phyloP scores from a whole-genome alignment of 2,888 invertebrate genomes.

The Adelognathus sp. region DNA sequence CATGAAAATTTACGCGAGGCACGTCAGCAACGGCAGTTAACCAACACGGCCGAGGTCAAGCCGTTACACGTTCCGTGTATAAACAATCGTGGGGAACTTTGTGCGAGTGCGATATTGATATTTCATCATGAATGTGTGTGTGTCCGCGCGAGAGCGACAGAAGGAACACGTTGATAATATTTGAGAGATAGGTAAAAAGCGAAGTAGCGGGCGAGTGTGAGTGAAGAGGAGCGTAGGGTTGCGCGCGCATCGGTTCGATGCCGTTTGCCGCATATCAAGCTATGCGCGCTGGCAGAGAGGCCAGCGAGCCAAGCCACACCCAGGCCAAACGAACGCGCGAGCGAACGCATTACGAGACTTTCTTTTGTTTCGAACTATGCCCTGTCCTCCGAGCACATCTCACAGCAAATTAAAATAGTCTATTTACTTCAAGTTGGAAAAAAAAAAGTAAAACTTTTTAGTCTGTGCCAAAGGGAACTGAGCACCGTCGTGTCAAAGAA shows the following conservation, averaged over 20 bases:
- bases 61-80: not conserved
- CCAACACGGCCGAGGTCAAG: slow-evolving; percentile 23
- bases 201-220: slow-evolving; percentile 38
- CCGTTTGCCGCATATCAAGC: slow-evolving; percentile 72
- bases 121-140: not conserved
- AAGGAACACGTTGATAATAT: slow-evolving; percentile 20
- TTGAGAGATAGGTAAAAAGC: slow-evolving; percentile 26
- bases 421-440: not conserved
- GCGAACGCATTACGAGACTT: slow-evolving; percentile 21
- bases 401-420: slow-evolving; percentile 18
- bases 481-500: slow-evolving; percentile 25
- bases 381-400: not conserved
- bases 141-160: slow-evolving; percentile 29
- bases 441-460: not conserved
- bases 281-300: slow-evolving; percentile 45
- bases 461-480: slow-evolving; percentile 27
- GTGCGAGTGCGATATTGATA: not conserved
- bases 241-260: slow-evolving; percentile 80
- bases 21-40: slow-evolving; percentile 6
- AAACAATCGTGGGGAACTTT: slow-evolving; percentile 9
- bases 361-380: slow-evolving; percentile 22
- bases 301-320: slow-evolving; percentile 74
- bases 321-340: slow-evolving; percentile 58
- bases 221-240: slow-evolving; percentile 46
- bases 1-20: slow-evolving; percentile 46